Base-by-base conservation (phyloP, 2,797 vertebrate genomes). In the Borostomias antarcticus region DNA sequence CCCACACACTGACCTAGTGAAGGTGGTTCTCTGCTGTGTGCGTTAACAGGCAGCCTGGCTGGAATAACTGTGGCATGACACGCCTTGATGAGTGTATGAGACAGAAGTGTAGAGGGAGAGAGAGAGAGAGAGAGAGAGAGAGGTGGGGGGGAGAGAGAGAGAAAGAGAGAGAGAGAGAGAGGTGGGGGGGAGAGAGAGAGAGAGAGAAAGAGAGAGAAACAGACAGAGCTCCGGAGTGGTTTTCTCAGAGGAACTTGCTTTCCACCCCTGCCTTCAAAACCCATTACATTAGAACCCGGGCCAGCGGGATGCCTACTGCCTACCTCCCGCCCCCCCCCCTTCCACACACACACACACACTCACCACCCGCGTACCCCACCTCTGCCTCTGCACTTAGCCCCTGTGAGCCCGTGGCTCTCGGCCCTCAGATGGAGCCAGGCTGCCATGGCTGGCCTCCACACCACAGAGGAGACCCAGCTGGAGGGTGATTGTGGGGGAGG, bases 241-340 rank as follows among this genome's bases (percentile, higher is more conserved):
- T 85, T 81, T 87, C n/a, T 87, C 79, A 85, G 79, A 79, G 57
- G 72, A 73, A 76, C 81, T 72, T 28, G 57, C 61, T 74, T 74
- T 29, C 76, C n/a, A 15, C n/a, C n/a, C 73, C 69, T 29, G 77
- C 66, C 74, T 83, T 81, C 73, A 85, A 82, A 85, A 84, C 83
- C 58, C 81, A n/a, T n/a, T n/a, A n/a, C 88, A 88, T 89, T 89
- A 86, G 81, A 86, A 85, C 69, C 72, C 66, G 25, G 59, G 70
- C 84, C 79, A 64, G 76, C 82, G 85, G 86, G 77, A n/a, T n/a
- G 66, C 73, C 64, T 43, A 65, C 54, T 82, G 73, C 76, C 75
- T 80, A 70, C 79, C 70, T 21, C 25, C 25, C 11, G 1, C 10
- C 1, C 63, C 8, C 30, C 8, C 28, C 29, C 15, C 77, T 78